Evolutionary conservation across 1,140 invertebrate genomes (phyloP).

Genomic region (Drosophila pseudoananassae): DNA sequence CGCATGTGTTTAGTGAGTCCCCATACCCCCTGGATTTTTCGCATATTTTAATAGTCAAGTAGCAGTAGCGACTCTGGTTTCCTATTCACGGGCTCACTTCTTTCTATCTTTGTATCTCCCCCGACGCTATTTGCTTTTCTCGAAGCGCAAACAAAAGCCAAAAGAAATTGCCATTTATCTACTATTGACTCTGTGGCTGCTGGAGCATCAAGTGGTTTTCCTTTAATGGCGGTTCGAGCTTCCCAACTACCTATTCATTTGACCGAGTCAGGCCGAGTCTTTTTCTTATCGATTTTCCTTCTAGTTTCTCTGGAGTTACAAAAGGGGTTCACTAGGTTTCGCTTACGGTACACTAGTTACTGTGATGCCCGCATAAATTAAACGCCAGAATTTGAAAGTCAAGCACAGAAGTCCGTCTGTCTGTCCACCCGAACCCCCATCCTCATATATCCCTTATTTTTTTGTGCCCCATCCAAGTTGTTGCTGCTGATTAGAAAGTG

Average conservation of each 20-base stretch:
- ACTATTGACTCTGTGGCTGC: conserved; percentile 67
- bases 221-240: conserved; percentile 15
- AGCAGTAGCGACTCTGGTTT: conserved; percentile 25
- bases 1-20: conserved; percentile 17
- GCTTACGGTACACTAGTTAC: conserved; percentile 42
- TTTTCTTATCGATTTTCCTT: conserved; percentile 33
- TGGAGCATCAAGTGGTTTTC: conserved; percentile 39
- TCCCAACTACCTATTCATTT: conserved; percentile 30
- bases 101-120: neutral
- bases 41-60: conserved; percentile 83
- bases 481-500: conserved; percentile 74
- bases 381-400: conserved; percentile 66
- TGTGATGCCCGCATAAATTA: conserved; percentile 72
- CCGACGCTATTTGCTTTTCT: conserved; percentile 66
- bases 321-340: conserved; percentile 28
- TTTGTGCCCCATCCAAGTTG: conserved; percentile 38
- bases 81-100: neutral
- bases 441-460: conserved; percentile 20
- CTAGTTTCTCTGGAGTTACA: conserved; percentile 12
- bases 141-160: conserved; percentile 70
- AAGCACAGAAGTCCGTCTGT: conserved; percentile 49
- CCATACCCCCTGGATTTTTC: conserved; percentile 15
- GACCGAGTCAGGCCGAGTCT: conserved; percentile 27
- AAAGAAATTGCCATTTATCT: conserved; percentile 82
- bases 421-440: neutral